Base-by-base conservation (phyloP, 2,113 vertebrate species). In the Suncus etruscus region DNA sequence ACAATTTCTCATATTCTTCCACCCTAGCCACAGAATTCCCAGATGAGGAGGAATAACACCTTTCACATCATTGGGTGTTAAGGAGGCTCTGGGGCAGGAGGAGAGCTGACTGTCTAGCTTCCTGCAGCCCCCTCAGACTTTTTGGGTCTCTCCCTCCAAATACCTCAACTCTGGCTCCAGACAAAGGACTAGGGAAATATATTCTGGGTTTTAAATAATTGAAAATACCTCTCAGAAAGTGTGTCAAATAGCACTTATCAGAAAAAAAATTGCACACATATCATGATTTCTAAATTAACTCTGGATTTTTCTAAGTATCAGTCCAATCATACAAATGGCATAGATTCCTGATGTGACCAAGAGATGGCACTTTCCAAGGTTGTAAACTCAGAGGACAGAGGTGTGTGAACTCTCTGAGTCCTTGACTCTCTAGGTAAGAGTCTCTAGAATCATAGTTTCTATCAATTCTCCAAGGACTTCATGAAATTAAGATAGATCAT, bases 251-350 rank as follows among this genome's bases (percentile, higher is more conserved):
- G 76, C 16, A 88, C 22, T 68, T 29, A 79, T 78, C 58, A 61
- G 58, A 51, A 54, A 85, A 85, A 51, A 92, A 68, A n/a, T 65
- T 73, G 22, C 3, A 32, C 24, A 14, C 70, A 74, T 79, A 76
- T 69, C 31, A 11, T 79, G 2, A 79, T 81, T 81, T 90, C 81
- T 79, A 95, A 82, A 69, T 85, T 18, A 89, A 87, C 16, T 61
- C 18, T 0, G 58, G 18, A 16, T 39, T 22, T 61, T 61, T 61
- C 18, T 22, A 61, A 22, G 24, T 51, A 75, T 92, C 10, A 20
- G 9, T 92, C 84, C 76, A 54, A 31, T 81, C 79, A 86, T 91
- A 90, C 47, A 83, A 45, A 66, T 66, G 22, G 12, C 29, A 0
- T 80, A 22, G 20, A 3, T 18, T 87, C 39, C 48, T n/a, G 12